These are phyloP conservation scores for Allobates femoralis DNA, from an alignment of 2,797 vertebrate genomes.

Conservation along the genomic window DNA sequence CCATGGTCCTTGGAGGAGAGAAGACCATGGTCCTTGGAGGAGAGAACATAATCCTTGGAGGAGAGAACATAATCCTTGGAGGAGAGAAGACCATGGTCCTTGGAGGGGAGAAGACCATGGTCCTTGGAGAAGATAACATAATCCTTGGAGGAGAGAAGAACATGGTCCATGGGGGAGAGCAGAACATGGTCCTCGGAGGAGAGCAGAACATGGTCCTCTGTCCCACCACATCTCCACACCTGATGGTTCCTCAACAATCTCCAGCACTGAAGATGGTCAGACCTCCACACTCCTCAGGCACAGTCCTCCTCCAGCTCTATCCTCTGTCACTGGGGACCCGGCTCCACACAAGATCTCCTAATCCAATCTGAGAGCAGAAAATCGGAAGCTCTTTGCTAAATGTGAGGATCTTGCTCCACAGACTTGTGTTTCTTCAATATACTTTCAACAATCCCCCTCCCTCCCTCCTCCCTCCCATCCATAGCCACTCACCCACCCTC, in stretches of 20 bases:
- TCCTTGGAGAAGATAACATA: conserved; percentile 67
- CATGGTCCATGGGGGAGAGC: conserved; percentile 72
- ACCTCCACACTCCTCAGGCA: conserved; percentile 53
- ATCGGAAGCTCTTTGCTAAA: conserved; percentile 38
- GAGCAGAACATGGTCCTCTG: too few species aligned
- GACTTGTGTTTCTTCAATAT: conserved; percentile 52
- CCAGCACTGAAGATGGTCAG: conserved; percentile 25
- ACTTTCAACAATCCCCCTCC: conserved; percentile 50
- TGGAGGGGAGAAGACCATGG: conserved; percentile 72
- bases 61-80: too few species aligned
- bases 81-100: conserved; percentile 72
- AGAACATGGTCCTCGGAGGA: conserved; percentile 71
- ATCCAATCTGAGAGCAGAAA: conserved; percentile 57
- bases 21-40: too few species aligned
- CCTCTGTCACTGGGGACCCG: conserved; percentile 37
- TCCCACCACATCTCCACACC: conserved; percentile 38
- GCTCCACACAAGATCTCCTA: conserved; percentile 42
- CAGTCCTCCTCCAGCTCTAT: conserved; percentile 23
- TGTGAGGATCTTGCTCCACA: conserved; percentile 47
- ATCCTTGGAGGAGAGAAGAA: conserved; percentile 69
- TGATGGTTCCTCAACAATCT: neutral
- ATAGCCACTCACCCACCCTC: conserved; percentile 73
- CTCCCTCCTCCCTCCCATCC: conserved; percentile 26
- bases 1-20: conserved; percentile 70
- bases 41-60: conserved; percentile 70